Base-by-base conservation (phyloP, 2,888 invertebrate species). In the Aleiodes testaceus region DNA sequence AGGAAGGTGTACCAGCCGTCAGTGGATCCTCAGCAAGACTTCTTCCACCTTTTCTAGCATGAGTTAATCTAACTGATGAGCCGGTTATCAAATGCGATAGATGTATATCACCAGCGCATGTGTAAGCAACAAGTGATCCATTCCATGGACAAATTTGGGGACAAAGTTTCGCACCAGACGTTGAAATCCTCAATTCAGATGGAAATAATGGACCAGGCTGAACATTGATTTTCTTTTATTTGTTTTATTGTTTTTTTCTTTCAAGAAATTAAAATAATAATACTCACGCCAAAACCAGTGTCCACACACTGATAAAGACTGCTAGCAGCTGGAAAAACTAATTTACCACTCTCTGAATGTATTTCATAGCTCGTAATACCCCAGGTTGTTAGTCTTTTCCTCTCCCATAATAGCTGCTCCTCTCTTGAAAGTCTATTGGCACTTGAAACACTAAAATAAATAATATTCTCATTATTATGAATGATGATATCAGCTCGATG, bases 1-100 rank as follows among this genome's bases (percentile, higher is more conserved):
- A 99, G 1, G 97, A 97, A 0, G 99, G 98, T n/a, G 97, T 94
- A 0, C 99, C 99, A 0, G 98, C 97, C 81, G 94, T 95, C 0
- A 93, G 88, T 0, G 97, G 96, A 87, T 97, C 96, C 78, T 96
- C 95, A 0, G 92, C 91, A 80, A 96, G 88, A 74, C 90, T 91
- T 76, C 90, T 88, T 6, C 92, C 91, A 3, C 92, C 92, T 85
- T 92, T 92, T 79, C 92, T 92, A 0, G 92, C 92, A 82, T 91
- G 92, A 16, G 94, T 94, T 74, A 94, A 85, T 76, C 93, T 90
- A 81, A 93, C 91, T 80, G 94, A 93, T 78, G 91, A 91, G 26
- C 93, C 93, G 12, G 90, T 89, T 53, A 89, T 87, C 26, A 92
- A 90, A 81, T 93, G 91, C 4, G 95, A 94, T 20, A 98, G 92